These are phyloP conservation scores for Creontiades dilutus DNA, from an alignment of 2,888 invertebrate species.

Conservation along the genomic window DNA sequence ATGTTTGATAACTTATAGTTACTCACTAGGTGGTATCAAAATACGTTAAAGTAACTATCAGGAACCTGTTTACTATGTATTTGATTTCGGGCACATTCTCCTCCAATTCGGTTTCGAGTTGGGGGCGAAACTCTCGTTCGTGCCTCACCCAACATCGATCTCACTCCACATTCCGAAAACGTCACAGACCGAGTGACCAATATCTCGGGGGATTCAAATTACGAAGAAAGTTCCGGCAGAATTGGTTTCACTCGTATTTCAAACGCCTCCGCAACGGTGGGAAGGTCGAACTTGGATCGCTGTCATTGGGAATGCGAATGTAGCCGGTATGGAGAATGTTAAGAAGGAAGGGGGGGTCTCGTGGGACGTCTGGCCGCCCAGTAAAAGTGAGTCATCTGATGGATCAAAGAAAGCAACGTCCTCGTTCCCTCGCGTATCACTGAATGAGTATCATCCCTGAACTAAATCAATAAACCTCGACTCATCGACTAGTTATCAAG, in stretches of 20 bases:
- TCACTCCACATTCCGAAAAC: not conserved
- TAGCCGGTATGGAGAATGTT: not conserved
- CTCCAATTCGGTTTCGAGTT: not conserved
- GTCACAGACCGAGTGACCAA: constrained; percentile 17
- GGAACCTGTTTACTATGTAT: no score
- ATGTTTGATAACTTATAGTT: no score
- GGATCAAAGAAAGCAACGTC: constrained; percentile 27
- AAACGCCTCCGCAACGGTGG: constrained; percentile 31
- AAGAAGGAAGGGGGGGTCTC: not conserved
- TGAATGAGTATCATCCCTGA: not conserved
- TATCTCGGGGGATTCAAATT: constrained; percentile 1
- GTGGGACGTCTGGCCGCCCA: constrained; percentile 33
- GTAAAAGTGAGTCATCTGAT: constrained; percentile 46
- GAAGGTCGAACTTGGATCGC: constrained; percentile 36
- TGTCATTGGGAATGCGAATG: constrained; percentile 29
- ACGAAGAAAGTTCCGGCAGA: constrained; percentile 40
- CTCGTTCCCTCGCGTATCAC: not conserved
- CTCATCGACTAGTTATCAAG: not conserved
- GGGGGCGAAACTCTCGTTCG: not conserved
- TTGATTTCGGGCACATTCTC: not conserved
- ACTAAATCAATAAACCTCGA: not conserved
- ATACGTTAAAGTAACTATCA: no score
- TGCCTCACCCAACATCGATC: not conserved
- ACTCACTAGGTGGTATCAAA: no score
- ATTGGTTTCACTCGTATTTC: constrained; percentile 28